phyloP scores from a whole-genome alignment of 2,113 vertebrate genomes.

The Nothoprocta perdicaria region DNA sequence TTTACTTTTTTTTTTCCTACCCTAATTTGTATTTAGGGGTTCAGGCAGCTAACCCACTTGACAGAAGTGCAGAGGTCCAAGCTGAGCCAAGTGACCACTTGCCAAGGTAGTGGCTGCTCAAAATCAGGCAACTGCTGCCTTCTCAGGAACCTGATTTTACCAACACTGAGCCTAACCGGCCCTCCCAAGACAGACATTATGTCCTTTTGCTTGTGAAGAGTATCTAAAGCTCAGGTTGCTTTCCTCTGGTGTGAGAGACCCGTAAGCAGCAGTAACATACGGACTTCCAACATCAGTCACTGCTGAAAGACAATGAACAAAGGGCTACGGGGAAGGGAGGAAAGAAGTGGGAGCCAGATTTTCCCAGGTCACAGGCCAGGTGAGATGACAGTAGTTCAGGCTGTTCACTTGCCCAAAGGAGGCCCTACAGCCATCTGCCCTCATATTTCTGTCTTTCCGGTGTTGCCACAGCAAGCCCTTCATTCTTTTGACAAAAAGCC shows the following conservation, averaged over 20 bases:
- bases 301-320: conserved; percentile 62
- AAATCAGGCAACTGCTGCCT: not conserved
- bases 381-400: conserved; percentile 58
- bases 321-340: conserved; percentile 44
- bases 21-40: not conserved
- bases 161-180: not conserved
- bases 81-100: not conserved
- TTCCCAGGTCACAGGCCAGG: conserved; percentile 60
- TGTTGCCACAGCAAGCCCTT: conserved; percentile 73
- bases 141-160: not conserved
- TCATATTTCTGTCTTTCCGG: conserved; percentile 60
- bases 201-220: conserved; percentile 9
- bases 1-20: not conserved
- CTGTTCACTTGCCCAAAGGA: conserved; percentile 46
- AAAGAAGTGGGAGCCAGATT: conserved; percentile 47
- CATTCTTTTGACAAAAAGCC: conserved; percentile 61
- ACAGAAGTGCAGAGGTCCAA: not conserved
- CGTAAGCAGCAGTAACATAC: not conserved
- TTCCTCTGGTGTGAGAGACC: not conserved
- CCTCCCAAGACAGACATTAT: not conserved
- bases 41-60: not conserved
- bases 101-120: not conserved
- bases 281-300: conserved; percentile 47
- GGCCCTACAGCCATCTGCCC: conserved; percentile 63
- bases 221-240: conserved; percentile 3